phyloP scores from a whole-genome alignment of 2,113 vertebrate genomes.

The Hydropotes inermis region DNA sequence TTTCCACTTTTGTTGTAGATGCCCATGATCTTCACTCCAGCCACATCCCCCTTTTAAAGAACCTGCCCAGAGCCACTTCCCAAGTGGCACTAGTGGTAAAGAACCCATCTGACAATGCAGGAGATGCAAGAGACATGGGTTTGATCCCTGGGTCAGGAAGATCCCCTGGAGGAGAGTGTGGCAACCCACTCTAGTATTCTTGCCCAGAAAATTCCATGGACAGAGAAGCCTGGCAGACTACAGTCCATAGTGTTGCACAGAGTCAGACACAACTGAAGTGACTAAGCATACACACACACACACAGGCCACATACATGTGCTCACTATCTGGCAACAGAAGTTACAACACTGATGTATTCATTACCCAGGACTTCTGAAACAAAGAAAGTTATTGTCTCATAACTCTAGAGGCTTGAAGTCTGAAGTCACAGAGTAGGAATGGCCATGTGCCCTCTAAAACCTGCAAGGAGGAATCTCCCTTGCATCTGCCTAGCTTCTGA shows the following conservation, averaged over 20 bases:
- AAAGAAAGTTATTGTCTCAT: background rate
- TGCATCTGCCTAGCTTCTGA: background rate
- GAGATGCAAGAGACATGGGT: background rate
- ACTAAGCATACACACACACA: background rate
- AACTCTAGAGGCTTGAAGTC: background rate
- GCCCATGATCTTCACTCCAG: background rate
- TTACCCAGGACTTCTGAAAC: background rate
- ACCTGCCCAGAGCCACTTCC: background rate
- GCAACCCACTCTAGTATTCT: background rate
- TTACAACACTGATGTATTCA: background rate
- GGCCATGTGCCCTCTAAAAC: background rate
- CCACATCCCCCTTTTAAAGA: background rate
- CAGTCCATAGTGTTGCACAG: background rate
- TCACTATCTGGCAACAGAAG: background rate
- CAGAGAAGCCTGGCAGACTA: background rate
- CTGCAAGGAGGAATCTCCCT: background rate
- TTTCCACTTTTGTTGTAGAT: background rate
- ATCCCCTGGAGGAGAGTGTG: background rate
- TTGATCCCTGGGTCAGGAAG: background rate
- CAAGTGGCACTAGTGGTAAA: background rate
- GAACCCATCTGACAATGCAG: background rate
- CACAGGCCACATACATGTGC: background rate
- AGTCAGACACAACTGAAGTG: background rate
- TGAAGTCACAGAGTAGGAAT: background rate
- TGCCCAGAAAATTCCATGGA: fast-evolving